phyloP scores from a whole-genome alignment of 2,888 invertebrate species.

The Cheilosia soror region DNA sequence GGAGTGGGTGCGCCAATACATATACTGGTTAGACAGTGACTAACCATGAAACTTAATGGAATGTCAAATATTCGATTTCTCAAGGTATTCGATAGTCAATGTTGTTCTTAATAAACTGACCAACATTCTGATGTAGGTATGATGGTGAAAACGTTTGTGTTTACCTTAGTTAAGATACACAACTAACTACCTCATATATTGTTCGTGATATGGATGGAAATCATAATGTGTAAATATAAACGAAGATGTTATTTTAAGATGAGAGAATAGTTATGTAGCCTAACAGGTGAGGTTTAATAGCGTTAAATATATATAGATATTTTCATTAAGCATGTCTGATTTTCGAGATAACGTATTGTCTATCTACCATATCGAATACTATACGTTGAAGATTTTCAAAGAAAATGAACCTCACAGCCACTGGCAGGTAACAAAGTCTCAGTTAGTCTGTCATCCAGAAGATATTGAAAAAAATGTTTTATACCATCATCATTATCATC shows the following conservation, averaged over 20 bases:
- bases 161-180: constrained; percentile 12
- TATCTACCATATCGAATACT: no score
- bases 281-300: no score
- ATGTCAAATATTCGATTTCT: constrained; percentile 60
- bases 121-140: constrained; percentile 3
- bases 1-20: constrained; percentile 2
- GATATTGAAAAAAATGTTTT: no score
- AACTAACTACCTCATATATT: constrained; percentile 6
- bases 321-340: no score
- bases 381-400: no score
- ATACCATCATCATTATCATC: no score
- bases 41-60: constrained; percentile 24
- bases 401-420: no score
- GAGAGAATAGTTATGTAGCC: no score
- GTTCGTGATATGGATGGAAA: constrained; percentile 30
- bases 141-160: constrained; percentile 10
- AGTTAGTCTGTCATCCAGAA: no score
- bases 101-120: constrained; percentile 55
- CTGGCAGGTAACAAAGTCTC: no score
- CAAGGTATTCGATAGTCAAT: constrained; percentile 14
- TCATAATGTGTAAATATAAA: background rate
- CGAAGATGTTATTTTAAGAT: background rate
- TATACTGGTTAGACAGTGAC: constrained; percentile 6
- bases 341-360: no score
- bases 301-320: no score